Evolutionary conservation across 2,888 invertebrate species (phyloP).

Genomic region (Cactoblastis cactorum): DNA sequence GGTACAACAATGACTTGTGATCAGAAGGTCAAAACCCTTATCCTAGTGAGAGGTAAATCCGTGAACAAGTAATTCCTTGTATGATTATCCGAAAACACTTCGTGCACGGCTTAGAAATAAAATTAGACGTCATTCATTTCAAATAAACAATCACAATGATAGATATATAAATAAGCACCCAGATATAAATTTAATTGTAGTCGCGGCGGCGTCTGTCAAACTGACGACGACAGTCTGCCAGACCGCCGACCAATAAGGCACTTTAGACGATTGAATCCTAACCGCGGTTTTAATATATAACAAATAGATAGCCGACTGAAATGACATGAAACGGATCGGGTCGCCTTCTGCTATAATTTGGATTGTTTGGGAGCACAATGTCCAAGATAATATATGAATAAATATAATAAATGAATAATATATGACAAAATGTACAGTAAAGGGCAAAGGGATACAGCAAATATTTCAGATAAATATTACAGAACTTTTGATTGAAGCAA

Average conservation of each 20-base stretch:
- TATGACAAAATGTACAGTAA: neutral
- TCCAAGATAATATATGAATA: neutral
- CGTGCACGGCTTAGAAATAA: no score
- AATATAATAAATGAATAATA: neutral
- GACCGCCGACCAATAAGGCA: conserved; percentile 29
- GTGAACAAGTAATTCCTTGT: no score
- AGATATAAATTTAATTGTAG: neutral
- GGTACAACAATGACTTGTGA: no score
- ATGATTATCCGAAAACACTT: no score
- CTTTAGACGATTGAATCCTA: conserved; percentile 23
- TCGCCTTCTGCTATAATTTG: neutral
- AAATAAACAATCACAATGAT: neutral
- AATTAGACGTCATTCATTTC: neutral
- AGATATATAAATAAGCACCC: neutral
- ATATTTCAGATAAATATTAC: no score
- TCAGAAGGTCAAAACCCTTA: no score
- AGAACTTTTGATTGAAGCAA: no score
- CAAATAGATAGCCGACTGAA: conserved; percentile 26
- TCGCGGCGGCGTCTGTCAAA: conserved; percentile 5
- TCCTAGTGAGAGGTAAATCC: no score
- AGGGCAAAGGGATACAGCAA: no score
- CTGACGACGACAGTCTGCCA: conserved; percentile 21
- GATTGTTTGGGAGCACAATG: neutral
- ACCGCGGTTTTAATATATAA: conserved; percentile 32
- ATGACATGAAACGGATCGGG: conserved; percentile 10